Conservation (phyloP, 2,888 invertebrate genomes). For the Eupeodes luniger region DNA sequence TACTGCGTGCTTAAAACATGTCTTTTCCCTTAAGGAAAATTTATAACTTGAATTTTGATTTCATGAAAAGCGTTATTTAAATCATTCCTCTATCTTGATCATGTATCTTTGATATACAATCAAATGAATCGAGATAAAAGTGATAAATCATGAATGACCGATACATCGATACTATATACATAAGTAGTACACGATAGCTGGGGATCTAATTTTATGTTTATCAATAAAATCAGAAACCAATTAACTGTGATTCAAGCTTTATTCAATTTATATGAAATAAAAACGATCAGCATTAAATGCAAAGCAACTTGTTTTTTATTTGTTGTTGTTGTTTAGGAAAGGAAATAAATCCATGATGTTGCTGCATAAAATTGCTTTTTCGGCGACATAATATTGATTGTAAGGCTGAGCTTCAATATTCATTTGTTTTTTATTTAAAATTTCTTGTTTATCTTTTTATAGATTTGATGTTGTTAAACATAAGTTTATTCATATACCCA, state of each 20-base stretch:
- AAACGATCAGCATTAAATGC: constrained; percentile 13
- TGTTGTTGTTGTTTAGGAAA: background rate
- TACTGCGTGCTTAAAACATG: constrained; percentile 3
- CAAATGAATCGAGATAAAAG: constrained; percentile 50
- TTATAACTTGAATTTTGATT: background rate
- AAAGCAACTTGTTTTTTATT: constrained; percentile 10
- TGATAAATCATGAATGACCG: constrained; percentile 61
- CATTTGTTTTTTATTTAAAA: background rate
- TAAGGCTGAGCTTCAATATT: background rate
- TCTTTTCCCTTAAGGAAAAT: background rate
- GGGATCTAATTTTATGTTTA: constrained; percentile 32
- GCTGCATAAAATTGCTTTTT: background rate
- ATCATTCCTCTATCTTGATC: constrained; percentile 41
- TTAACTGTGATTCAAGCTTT: constrained; percentile 50
- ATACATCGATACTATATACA: constrained; percentile 11
- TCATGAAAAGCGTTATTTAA: constrained; percentile 43
- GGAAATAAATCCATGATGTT: background rate
- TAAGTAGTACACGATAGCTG: constrained; percentile 36
- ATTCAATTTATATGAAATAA: constrained; percentile 7
- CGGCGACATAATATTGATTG: constrained; percentile 15
- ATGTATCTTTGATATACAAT: constrained; percentile 57
- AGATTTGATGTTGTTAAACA: background rate
- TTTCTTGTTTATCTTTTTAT: background rate
- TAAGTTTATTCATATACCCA: no score
- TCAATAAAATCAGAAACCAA: constrained; percentile 38